A percentile compares a stretch with the other conserved stretches of the same genome.
Evolutionary conservation across 35 echinoderm and acorn worm species (phyloP).

Genomic region (Holothuria glaberrima): DNA sequence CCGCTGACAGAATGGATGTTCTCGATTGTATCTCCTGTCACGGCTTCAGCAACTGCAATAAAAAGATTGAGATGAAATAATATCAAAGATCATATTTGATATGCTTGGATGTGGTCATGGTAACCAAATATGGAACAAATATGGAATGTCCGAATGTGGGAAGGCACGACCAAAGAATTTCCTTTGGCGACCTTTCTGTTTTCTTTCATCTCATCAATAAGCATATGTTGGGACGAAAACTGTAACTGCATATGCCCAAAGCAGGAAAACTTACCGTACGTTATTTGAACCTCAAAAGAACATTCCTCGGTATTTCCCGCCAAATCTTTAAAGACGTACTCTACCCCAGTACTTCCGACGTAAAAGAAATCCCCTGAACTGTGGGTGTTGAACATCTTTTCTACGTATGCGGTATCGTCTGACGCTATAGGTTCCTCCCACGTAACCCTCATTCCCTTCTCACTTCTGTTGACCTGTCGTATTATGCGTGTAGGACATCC

Average conservation of each 20-base stretch:
- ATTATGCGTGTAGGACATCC: slow-evolving; percentile 45
- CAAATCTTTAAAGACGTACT: slow-evolving; percentile 49
- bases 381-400: slow-evolving; percentile 56
- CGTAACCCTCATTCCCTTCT: slow-evolving; percentile 47
- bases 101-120: too few species aligned
- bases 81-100: too few species aligned
- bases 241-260: too few species aligned
- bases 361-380: slow-evolving; percentile 46
- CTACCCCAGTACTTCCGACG: slow-evolving; percentile 42
- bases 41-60: slow-evolving; percentile 33
- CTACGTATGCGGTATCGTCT: slow-evolving; percentile 39
- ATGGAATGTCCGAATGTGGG: too few species aligned
- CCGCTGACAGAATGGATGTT: neutral
- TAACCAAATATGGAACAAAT: neutral
- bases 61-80: neutral
- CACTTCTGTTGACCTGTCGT: slow-evolving; percentile 35
- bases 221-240: too few species aligned
- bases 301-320: slow-evolving; percentile 39
- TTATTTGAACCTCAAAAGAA: slow-evolving; percentile 52
- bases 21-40: neutral
- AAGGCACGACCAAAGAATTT: too few species aligned
- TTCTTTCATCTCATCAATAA: neutral
- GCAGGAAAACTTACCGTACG: slow-evolving; percentile 29
- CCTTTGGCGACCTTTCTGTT: neutral
- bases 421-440: slow-evolving; percentile 38